Conservation (phyloP, 2,113 vertebrate species). For the Dermatemys mawii region DNA sequence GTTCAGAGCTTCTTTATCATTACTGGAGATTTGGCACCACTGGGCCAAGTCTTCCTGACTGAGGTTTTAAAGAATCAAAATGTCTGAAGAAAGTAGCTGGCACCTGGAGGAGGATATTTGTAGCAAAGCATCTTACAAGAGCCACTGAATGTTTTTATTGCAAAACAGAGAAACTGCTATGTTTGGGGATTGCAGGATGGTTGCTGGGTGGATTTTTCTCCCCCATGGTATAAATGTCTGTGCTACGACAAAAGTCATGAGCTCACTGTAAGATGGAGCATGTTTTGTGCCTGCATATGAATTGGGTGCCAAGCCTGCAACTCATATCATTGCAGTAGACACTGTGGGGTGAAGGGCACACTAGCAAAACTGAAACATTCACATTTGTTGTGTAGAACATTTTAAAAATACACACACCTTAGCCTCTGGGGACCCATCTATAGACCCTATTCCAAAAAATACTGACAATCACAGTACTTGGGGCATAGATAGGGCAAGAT, state of each 20-base stretch:
- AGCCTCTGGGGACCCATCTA: neutral
- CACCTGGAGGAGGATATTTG: rapidly evolving
- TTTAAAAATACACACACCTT: neutral
- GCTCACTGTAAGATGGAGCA: neutral
- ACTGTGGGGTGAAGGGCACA: neutral
- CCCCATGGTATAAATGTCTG: neutral
- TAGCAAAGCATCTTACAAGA: neutral
- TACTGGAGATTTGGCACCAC: neutral
- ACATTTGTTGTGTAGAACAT: neutral
- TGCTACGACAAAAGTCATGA: neutral
- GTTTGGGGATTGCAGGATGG: rapidly evolving
- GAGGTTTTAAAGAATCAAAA: neutral
- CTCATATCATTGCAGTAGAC: neutral
- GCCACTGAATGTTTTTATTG: rapidly evolving
- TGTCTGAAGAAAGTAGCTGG: neutral
- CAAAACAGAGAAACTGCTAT: rapidly evolving
- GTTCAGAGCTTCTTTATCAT: neutral
- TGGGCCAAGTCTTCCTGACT: rapidly evolving
- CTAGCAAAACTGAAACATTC: neutral
- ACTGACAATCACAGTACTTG: neutral
- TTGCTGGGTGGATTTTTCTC: neutral
- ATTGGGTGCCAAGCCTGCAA: neutral
- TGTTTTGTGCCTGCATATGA: neutral
- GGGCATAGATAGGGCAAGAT: neutral
- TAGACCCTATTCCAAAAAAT: neutral